phyloP scores from a whole-genome alignment of 2,113 vertebrate species.

The Crotophaga sulcirostris region DNA sequence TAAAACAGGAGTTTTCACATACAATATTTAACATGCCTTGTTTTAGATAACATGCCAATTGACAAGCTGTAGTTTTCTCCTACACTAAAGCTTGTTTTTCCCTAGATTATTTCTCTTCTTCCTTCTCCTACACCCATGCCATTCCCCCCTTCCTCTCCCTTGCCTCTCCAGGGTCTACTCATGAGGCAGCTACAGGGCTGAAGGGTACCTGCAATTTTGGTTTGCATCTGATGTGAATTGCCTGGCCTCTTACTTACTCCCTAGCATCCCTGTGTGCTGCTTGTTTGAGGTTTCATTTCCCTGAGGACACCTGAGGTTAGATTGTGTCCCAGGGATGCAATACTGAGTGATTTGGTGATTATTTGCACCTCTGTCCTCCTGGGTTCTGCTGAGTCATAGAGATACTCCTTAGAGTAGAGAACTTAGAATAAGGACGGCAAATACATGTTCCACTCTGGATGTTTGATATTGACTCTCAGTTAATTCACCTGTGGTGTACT shows the following conservation, averaged over 20 bases:
- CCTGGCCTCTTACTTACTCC: neutral
- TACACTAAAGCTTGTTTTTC: neutral
- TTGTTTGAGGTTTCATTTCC: neutral
- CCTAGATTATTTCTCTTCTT: neutral
- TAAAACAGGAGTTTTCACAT: neutral
- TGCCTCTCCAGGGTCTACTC: neutral
- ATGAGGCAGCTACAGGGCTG: neutral
- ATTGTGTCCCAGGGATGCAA: neutral
- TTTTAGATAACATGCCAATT: neutral
- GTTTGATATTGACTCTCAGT: neutral
- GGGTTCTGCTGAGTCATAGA: neutral
- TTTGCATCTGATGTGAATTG: neutral
- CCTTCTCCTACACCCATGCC: neutral
- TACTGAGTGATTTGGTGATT: neutral
- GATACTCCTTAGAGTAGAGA: neutral
- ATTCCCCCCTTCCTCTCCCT: neutral
- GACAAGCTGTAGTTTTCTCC: neutral
- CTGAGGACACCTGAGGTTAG: neutral
- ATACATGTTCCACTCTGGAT: neutral
- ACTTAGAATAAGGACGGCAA: neutral
- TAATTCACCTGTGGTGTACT: neutral
- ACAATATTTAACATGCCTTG: neutral
- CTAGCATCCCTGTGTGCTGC: neutral
- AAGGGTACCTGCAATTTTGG: neutral
- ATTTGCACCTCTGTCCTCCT: neutral